A percentile compares a stretch with the other conserved stretches of the same genome.
phyloP scores from a whole-genome alignment of 2,888 invertebrate species.

The Calameuta pallipes region DNA sequence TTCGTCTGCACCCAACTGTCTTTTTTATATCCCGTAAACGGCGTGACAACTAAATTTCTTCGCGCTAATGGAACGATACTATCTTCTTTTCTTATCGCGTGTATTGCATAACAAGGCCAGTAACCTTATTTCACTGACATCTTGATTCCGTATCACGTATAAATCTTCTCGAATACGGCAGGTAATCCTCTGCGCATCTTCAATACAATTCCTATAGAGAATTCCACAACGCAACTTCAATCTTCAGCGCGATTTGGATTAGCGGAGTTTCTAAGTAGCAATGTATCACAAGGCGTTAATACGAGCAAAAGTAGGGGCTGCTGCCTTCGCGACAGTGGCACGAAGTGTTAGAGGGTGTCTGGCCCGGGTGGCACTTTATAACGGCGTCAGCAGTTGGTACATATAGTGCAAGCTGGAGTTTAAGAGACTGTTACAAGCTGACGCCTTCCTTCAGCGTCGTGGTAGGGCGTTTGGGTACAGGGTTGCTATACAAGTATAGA shows the following conservation, averaged over 20 bases:
- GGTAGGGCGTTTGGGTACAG: constrained; percentile 40
- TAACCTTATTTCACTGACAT: background rate
- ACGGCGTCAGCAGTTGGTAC: constrained; percentile 65
- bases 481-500: constrained; percentile 8
- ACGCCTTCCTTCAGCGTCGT: constrained; percentile 52
- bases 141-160: background rate
- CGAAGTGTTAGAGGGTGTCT: background rate
- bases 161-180: background rate
- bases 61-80: background rate
- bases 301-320: constrained; percentile 17
- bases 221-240: constrained; percentile 14
- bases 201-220: constrained; percentile 34
- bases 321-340: background rate
- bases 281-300: constrained; percentile 37
- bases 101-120: background rate
- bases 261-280: constrained; percentile 5
- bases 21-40: background rate
- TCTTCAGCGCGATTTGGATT: background rate
- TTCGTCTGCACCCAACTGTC: background rate
- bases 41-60: background rate
- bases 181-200: background rate
- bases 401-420: constrained; percentile 52
- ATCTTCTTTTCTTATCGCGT: background rate
- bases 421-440: constrained; percentile 67
- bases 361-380: constrained; percentile 55